Percentiles rank a stretch among this genome's conserved stretches.
Conservation (phyloP, 2,113 vertebrate species). For the Charina bottae region DNA sequence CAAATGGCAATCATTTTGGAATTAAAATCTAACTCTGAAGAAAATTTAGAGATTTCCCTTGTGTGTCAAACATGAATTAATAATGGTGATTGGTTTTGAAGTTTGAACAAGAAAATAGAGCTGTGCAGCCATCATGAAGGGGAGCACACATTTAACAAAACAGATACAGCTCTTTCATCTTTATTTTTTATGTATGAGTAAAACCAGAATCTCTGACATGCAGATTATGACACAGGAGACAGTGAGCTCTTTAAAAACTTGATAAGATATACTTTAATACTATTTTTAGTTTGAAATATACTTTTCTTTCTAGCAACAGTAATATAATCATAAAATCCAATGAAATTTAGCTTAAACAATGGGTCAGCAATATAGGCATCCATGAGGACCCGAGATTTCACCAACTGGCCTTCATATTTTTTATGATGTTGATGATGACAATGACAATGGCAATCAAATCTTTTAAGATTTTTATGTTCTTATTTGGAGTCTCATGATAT, state of each 20-base stretch:
- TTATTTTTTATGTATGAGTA: not conserved
- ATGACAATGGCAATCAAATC: not conserved
- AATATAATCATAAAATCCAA: not conserved
- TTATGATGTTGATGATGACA: not conserved
- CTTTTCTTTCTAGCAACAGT: not conserved
- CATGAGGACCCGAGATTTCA: not conserved
- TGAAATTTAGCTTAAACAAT: not conserved
- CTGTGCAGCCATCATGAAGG: not conserved
- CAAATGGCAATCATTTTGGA: conserved; percentile 36
- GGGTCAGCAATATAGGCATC: not conserved
- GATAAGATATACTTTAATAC: not conserved
- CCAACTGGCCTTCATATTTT: not conserved
- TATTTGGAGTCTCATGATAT: not conserved
- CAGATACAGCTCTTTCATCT: not conserved
- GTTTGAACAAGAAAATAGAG: not conserved
- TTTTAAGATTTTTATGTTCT: not conserved
- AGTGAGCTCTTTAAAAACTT: not conserved
- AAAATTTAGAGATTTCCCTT: conserved; percentile 34
- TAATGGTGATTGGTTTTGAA: conserved; percentile 18
- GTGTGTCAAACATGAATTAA: conserved; percentile 36
- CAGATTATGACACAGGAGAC: not conserved
- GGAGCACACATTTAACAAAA: not conserved
- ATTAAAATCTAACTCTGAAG: conserved; percentile 32
- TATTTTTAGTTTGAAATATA: not conserved
- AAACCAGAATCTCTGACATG: not conserved